These are phyloP conservation scores for Canis aureus DNA, from an alignment of 2,113 vertebrate species.

Conservation along the genomic window DNA sequence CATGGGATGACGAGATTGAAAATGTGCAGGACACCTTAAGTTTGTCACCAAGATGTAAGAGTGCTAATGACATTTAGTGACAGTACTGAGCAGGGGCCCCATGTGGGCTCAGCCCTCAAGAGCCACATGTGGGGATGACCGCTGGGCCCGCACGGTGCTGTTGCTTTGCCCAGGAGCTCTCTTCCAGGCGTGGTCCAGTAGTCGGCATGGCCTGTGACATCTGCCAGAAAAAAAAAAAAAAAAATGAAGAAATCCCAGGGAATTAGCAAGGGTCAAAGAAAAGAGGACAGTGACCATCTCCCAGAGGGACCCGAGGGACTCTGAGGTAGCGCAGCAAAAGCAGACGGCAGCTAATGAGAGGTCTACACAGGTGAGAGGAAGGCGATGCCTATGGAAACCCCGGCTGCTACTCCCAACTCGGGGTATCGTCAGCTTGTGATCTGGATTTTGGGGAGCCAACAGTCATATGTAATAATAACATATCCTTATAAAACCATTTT, in stretches of 20 bases:
- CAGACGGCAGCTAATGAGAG: constrained; percentile 87
- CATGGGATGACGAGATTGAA: neutral
- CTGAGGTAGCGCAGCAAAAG: constrained; percentile 87
- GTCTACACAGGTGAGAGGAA: constrained; percentile 60
- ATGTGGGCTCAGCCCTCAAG: neutral
- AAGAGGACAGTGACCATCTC: neutral
- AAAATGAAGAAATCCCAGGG: neutral
- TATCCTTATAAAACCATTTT: constrained; percentile 59
- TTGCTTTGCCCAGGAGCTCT: neutral
- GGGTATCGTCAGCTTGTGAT: constrained; percentile 60
- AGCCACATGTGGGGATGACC: neutral
- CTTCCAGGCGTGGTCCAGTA: neutral
- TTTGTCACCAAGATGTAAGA: neutral
- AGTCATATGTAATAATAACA: constrained; percentile 30
- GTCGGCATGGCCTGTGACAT: neutral
- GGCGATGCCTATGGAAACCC: constrained; percentile 30
- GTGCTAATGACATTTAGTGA: neutral
- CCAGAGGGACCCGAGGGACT: constrained; percentile 58
- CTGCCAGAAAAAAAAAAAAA: neutral
- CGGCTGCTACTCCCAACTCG: constrained; percentile 6
- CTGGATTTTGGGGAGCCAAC: constrained; percentile 41
- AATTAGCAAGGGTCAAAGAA: neutral
- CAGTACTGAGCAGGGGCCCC: neutral
- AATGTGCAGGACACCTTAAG: neutral
- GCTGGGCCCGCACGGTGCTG: neutral